phyloP scores from a whole-genome alignment of 2,113 vertebrate species.

The Empidonax traillii region DNA sequence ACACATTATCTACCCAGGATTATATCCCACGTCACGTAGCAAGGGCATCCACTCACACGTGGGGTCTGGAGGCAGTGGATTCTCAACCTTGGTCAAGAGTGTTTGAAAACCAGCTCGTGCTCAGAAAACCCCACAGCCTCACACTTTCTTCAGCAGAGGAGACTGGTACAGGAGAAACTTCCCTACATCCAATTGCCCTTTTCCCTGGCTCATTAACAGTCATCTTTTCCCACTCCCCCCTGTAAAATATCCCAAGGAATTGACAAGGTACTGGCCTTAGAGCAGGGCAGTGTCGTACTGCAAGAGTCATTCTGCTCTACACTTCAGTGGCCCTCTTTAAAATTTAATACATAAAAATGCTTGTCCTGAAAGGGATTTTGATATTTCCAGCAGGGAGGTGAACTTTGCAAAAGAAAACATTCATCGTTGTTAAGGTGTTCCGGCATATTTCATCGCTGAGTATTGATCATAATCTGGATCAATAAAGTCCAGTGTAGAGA shows the following conservation, averaged over 20 bases:
- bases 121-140: not conserved
- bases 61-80: not conserved
- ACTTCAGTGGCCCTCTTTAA: not conserved
- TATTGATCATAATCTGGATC: not conserved
- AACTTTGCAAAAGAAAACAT: not conserved
- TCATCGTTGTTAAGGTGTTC: not conserved
- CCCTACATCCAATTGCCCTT: not conserved
- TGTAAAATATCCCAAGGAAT: not conserved
- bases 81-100: not conserved
- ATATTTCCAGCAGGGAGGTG: not conserved
- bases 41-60: not conserved
- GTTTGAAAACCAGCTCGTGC: not conserved
- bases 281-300: not conserved
- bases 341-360: not conserved
- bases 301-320: not conserved
- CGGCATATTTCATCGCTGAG: not conserved
- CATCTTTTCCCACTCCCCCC: not conserved
- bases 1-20: accelerated
- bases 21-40: not conserved
- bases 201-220: not conserved
- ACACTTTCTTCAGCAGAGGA: not conserved
- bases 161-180: not conserved
- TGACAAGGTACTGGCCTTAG: not conserved
- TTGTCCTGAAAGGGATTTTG: not conserved
- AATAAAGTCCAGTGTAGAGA: not conserved